Base-by-base conservation (phyloP, 2,888 invertebrate genomes). In the Dastarcus helophoroides region DNA sequence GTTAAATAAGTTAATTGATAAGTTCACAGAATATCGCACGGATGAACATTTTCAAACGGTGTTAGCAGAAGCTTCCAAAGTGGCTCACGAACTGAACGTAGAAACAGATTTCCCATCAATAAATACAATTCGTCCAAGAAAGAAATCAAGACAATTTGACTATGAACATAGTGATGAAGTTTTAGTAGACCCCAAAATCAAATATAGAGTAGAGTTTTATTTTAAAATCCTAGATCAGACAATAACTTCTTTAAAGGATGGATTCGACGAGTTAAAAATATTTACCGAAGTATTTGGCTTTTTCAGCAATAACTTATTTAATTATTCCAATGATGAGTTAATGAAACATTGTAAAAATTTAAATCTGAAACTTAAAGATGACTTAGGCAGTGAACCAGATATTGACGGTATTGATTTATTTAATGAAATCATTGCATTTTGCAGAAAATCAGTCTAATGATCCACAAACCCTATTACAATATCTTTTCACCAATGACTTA, bases 1-100 rank as follows among this genome's bases (percentile, higher is more conserved):
- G 9, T 9, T 29, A 26, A 34, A 39, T 12, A 25, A 33, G 6
- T 31, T 31, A 22, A 30, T 29, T 8, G 28, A 30, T 27, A 34
- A 37, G 19, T 32, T 37, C 32, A 33, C 22, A 37, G 21, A 41
- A 27, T 29, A 41, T 40, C 36, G 37, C 31, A 38, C 37, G 32
- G 38, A 32, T 39, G 36, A 45, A 38, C 31, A 38, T 30, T 43
- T 44, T 38, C 33, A 40, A 36, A 38, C 12, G 14, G 10, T 38
- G 24, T 34, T 41, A 37, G 22, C 29, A 37, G 36, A 38, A 44
- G 38, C 39, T 35, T 26, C 30, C 29, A 30, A 39, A 31, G 21
- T 41, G 21, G 40, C 38, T 21, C 32, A 32, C 11, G 15, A 36
- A 33, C 32, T 40, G 5, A 39, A 43, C 24, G 33, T 26, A 14